Conservation (phyloP, 2,113 vertebrate species). For the Hassar affinis region DNA sequence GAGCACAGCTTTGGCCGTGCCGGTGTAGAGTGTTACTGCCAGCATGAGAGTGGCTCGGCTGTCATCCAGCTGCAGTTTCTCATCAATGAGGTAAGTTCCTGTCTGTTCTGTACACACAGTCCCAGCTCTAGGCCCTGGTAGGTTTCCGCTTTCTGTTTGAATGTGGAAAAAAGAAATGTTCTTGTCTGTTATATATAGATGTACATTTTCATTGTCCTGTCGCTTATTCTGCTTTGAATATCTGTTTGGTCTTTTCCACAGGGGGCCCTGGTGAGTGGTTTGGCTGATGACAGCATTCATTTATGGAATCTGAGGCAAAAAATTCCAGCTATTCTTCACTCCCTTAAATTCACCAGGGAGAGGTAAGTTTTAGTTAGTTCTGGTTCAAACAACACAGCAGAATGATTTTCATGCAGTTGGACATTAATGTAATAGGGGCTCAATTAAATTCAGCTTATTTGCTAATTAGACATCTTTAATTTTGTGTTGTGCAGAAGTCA, state of each 20-base stretch:
- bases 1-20: conserved; percentile 86
- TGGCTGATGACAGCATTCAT: conserved; percentile 96
- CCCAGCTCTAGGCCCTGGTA: no score
- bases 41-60: conserved; percentile 91
- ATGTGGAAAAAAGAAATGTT: neutral
- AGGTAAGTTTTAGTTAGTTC: conserved; percentile 72
- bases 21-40: conserved; percentile 96
- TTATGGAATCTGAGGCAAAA: conserved; percentile 99
- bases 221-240: neutral
- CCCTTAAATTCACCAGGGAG: conserved; percentile 95
- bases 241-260: conserved; percentile 54
- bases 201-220: neutral
- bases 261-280: conserved; percentile 99
- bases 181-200: neutral
- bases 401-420: neutral
- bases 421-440: neutral
- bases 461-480: neutral
- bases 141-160: neutral
- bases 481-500: no score
- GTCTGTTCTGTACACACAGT: conserved; percentile 12
- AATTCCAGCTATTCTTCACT: conserved; percentile 93
- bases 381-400: neutral
- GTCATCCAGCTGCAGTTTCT: conserved; percentile 99
- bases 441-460: neutral
- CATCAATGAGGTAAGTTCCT: conserved; percentile 88